Evolutionary conservation across 2,113 vertebrate species (phyloP), one percentile per base, ranked within the genome.

Genomic region (Hippopotamus amphibius): DNA sequence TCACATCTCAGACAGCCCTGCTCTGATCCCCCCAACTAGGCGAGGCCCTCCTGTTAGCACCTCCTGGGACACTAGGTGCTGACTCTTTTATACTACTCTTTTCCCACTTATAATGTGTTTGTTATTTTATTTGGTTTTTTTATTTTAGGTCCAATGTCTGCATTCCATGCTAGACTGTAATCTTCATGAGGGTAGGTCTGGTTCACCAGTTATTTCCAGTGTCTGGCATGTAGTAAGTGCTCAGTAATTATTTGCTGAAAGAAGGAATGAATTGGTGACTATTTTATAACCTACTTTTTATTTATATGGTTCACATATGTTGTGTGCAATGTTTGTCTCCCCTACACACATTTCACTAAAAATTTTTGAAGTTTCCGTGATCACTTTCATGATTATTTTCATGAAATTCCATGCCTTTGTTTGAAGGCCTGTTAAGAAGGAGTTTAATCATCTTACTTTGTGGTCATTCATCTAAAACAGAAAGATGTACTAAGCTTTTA

Each of bases 401-500:
- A 81, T 37, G 37, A 37, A 37, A 37, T 37, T 37, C 37, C 37
- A 37, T 37, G 37, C 81, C 50, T 68, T 88, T 33, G 7, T 50
- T 68, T 76, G 43, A 77, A 90, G 22, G 12, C 66, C 37, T 48
- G 5, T 95, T 79, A 85, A 65, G n/a, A 80, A 90, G 71, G 41
- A 72, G 33, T 84, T 91, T 80, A 55, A 79, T 68, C 79, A 15
- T 84, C 19, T 72, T 59, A 77, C 66, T 84, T 80, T 61, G 46
- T 94, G 33, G 21, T 37, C 77, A 86, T 53, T 90, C 9, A 12
- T 93, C 46, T 88, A 68, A 97, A 84, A 43, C 81, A 63, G 46
- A 80, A 77, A 96, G 66, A 16, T 16, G 4, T 43, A 26, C 65
- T 95, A 50, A 76, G 28, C 9, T n/a, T 91, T 53, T 63, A 11